Conservation (phyloP, 2,888 invertebrate species). For the Lasioglossum malachurum region DNA sequence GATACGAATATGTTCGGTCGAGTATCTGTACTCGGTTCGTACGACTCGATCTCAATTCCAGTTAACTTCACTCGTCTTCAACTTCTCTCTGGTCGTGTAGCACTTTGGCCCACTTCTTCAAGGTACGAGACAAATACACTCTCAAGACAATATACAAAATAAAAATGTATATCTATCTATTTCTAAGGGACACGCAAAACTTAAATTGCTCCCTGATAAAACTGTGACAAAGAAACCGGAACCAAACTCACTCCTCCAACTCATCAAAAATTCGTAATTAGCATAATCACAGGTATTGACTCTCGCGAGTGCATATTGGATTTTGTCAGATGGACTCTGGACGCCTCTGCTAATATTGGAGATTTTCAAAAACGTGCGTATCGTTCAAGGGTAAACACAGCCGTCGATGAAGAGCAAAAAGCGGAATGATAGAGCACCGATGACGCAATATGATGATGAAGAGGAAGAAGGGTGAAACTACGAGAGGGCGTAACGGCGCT, state of each 20-base stretch:
- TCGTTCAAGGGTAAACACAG: background rate
- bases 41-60: background rate
- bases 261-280: background rate
- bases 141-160: background rate
- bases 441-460: slow-evolving; percentile 18
- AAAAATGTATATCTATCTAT: background rate
- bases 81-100: background rate
- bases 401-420: background rate
- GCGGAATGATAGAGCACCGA: background rate
- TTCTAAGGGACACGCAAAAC: background rate
- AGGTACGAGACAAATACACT: background rate
- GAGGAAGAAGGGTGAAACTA: slow-evolving; percentile 1
- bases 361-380: background rate
- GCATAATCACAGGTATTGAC: background rate
- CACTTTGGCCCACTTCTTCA: background rate
- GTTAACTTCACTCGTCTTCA: background rate
- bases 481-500: slow-evolving; percentile 34
- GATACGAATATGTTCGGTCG: background rate
- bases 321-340: background rate
- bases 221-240: background rate
- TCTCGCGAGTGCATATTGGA: background rate
- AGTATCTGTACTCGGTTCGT: background rate
- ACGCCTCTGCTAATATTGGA: background rate
- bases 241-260: background rate
- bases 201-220: background rate